A percentile compares a stretch with the other conserved stretches of the same genome.
Conservation (phyloP, 2,888 invertebrate genomes). For the Drosophila longiperda region DNA sequence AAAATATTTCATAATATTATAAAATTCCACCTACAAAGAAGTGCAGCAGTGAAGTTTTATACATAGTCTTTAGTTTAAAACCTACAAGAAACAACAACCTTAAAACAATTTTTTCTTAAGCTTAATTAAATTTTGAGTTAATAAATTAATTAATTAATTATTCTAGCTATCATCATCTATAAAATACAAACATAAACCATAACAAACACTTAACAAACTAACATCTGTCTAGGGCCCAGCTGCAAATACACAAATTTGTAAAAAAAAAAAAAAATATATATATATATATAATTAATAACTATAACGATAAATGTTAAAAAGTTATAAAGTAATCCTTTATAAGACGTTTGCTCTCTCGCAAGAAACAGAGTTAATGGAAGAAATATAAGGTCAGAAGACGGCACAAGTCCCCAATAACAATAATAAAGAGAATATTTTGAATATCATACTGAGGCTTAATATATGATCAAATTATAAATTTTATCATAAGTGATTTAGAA, state of each 20-base stretch:
- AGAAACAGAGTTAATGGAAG: not conserved
- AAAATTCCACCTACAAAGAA: no score
- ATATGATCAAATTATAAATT: no score
- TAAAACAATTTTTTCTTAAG: not conserved
- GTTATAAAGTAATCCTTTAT: not conserved
- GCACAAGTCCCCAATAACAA: no score
- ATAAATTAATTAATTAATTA: not conserved
- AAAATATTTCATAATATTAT: no score
- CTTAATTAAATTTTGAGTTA: no score
- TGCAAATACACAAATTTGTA: slow-evolving; percentile 5
- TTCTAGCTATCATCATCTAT: slow-evolving; percentile 12
- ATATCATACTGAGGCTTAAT: no score
- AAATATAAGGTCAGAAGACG: not conserved
- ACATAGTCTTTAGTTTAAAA: not conserved
- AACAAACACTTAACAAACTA: slow-evolving; percentile 5
- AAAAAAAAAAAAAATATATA: not conserved
- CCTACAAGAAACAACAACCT: not conserved
- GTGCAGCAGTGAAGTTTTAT: no score
- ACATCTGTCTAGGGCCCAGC: slow-evolving; percentile 13
- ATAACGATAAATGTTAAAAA: not conserved
- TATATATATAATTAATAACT: not conserved
- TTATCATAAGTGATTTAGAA: no score
- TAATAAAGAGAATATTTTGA: no score
- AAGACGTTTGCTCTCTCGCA: not conserved
- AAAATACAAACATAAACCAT: not conserved